Base-by-base conservation (phyloP, 2,888 invertebrate genomes). In the Lycophotia porphyrea region DNA sequence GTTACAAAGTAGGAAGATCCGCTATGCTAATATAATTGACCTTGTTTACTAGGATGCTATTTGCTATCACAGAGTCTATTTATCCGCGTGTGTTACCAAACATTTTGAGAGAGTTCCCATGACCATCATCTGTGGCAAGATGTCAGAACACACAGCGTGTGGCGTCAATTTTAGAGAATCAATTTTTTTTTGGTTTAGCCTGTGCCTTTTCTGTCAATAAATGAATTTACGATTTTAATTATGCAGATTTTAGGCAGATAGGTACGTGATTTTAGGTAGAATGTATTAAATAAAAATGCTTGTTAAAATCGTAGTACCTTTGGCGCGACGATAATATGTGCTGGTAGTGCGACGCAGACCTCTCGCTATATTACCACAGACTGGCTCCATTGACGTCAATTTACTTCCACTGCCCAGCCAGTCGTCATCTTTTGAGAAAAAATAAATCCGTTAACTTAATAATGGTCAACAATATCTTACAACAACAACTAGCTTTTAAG, bases 351-450 rank as follows among this genome's bases (percentile, higher is more conserved):
- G 89, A 18, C 96, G 92, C 68, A 96, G 81, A 13, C 96, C 94
- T 39, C 92, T 92, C 31, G 96, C 93, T 80, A 97, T 86, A 82
- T 96, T 97, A 0, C 97, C 97, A 78, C 96, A 97, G 9, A 97
- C 95, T 0, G 96, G 91, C 5, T 89, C 91, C 34, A 93, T 92
- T 0, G 97, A 97, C 0, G 97, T 97, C 86, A 97, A 84, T 73
- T 91, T 91, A 86, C 97, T 97, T 31, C 95, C 95, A 78, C 94
- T 93, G 87, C 93, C 92, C 5, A 94, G 91, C 96, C 95, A 96
- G 74, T 96, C 96, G 34, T 95, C 94, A 84, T 96, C 96, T 96
- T 72, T 60, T 13, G 69, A 27, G 11, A 39, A 73, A 68, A 44
- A 60, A 44, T 0, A 34, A 63, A 52, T 13, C 11, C 2, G 5